A percentile compares a stretch with the other conserved stretches of the same genome.
These are phyloP conservation scores for Pardosa pseudoannulata DNA, from an alignment of 2,888 invertebrate species.

Conservation along the genomic window DNA sequence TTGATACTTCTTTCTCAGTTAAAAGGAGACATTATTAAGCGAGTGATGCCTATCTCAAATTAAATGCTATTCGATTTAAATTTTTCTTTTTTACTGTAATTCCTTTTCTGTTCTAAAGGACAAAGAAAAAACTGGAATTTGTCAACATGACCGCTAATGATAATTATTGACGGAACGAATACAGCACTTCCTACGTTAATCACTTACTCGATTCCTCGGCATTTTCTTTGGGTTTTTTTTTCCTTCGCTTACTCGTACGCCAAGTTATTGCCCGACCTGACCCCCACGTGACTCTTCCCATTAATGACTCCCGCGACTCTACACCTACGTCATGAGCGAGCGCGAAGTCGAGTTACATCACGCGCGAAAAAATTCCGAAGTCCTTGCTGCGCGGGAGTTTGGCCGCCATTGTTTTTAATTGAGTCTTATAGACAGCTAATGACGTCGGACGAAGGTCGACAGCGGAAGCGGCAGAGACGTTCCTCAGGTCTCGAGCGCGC, in stretches of 20 bases:
- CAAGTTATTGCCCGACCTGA: not conserved
- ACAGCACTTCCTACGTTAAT: not conserved
- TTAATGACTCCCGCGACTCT: not conserved
- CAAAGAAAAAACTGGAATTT: too few species aligned
- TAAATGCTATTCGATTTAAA: too few species aligned
- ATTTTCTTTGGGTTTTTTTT: too few species aligned
- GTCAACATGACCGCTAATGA: too few species aligned
- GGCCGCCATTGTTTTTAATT: not conserved
- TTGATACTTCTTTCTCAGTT: too few species aligned
- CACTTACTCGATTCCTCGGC: not conserved
- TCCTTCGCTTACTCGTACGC: not conserved
- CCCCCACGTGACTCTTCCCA: not conserved
- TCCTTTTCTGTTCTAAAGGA: too few species aligned
- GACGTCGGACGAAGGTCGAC: not conserved
- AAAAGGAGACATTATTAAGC: too few species aligned
- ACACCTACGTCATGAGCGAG: not conserved
- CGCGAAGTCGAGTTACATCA: not conserved
- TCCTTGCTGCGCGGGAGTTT: too few species aligned
- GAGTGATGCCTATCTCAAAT: too few species aligned
- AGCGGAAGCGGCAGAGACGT: not conserved
- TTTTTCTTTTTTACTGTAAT: too few species aligned
- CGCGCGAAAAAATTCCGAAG: not conserved
- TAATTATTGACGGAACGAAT: too few species aligned
- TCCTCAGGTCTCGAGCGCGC: not conserved
- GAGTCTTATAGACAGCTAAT: conserved; percentile 17